A percentile compares a stretch with the other conserved stretches of the same genome.
These are phyloP conservation scores for Calliphora vicina DNA, from an alignment of 1,140 invertebrate species.

Conservation along the genomic window DNA sequence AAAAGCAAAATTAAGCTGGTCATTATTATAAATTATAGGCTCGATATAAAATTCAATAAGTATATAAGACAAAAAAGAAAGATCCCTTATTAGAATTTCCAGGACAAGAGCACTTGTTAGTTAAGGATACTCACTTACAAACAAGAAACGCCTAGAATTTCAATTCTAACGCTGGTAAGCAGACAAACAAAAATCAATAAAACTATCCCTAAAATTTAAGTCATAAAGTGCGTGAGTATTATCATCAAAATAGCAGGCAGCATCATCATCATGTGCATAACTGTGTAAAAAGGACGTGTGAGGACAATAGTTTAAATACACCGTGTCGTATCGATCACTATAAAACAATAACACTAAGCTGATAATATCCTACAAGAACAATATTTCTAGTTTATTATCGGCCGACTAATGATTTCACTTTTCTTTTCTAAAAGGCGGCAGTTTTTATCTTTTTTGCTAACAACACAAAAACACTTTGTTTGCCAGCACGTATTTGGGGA, in stretches of 20 bases:
- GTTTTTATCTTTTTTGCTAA: neutral
- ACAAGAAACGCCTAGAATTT: neutral
- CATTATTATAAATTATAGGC: slow-evolving; percentile 7
- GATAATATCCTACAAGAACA: slow-evolving; percentile 23
- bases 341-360: slow-evolving; percentile 25
- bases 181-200: neutral
- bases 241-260: neutral
- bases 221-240: neutral
- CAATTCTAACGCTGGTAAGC: neutral
- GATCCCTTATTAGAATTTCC: neutral
- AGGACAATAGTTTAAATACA: slow-evolving; percentile 33
- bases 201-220: neutral
- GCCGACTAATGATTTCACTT: neutral
- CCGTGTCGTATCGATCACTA: slow-evolving; percentile 21
- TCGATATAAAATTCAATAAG: neutral
- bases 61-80: neutral
- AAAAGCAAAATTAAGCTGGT: neutral
- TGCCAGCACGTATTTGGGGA: neutral
- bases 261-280: neutral
- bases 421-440: neutral
- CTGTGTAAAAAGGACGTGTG: slow-evolving; percentile 33
- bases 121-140: neutral
- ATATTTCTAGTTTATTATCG: neutral
- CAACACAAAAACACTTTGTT: neutral
- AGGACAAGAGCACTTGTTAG: neutral